Percentiles rank a stretch among this genome's conserved stretches.
These are phyloP conservation scores for Engystomops pustulosus DNA, from an alignment of 2,113 vertebrate species.

Conservation along the genomic window DNA sequence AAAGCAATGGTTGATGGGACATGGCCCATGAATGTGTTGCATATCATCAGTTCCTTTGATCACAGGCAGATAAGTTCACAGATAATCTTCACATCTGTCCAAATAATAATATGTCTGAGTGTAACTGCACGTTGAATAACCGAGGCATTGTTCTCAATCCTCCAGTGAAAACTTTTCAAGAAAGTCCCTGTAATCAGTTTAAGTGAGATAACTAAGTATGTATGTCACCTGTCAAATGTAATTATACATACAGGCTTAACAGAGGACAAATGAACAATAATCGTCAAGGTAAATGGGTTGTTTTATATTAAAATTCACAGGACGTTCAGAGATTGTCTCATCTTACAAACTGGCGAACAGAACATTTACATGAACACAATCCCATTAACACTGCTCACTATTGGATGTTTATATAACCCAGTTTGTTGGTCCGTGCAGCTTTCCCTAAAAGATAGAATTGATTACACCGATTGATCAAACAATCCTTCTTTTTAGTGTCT, in stretches of 20 bases:
- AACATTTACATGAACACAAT: neutral
- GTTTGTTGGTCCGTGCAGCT: neutral
- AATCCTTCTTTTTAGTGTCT: neutral
- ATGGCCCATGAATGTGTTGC: slow-evolving; percentile 96
- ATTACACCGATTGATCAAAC: slow-evolving; percentile 3
- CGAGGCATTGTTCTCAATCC: slow-evolving; percentile 32
- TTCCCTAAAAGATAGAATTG: neutral
- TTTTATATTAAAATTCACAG: neutral
- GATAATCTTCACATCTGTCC: slow-evolving; percentile 88
- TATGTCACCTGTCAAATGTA: slow-evolving; percentile 35
- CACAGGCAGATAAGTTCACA: slow-evolving; percentile 89
- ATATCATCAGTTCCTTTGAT: slow-evolving; percentile 93
- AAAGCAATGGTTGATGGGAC: slow-evolving; percentile 90
- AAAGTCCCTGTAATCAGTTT: slow-evolving; percentile 34
- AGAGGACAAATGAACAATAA: neutral
- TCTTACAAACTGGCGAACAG: neutral
- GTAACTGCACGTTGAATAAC: slow-evolving; percentile 45
- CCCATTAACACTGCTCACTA: neutral
- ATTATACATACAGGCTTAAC: neutral
- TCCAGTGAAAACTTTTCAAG: slow-evolving; percentile 4
- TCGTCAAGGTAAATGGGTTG: neutral
- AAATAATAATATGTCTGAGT: slow-evolving; percentile 53
- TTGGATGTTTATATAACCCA: slow-evolving; percentile 3
- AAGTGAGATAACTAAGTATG: slow-evolving; percentile 36
- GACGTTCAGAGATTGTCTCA: too few relatives aligned